Evolutionary conservation across 2,888 invertebrate genomes (phyloP).

Genomic region (Trilocha varians): DNA sequence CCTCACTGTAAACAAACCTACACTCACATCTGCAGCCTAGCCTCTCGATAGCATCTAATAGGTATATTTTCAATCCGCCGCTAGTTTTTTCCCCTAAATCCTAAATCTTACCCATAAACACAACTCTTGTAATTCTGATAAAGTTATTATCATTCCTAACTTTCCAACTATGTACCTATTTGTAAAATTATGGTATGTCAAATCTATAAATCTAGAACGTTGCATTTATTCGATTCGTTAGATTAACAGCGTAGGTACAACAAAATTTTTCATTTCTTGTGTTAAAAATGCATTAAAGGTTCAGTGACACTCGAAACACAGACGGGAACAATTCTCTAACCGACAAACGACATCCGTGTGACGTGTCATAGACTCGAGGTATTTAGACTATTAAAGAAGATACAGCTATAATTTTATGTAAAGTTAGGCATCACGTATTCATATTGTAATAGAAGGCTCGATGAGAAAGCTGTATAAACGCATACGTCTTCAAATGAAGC

Average conservation of each 20-base stretch:
- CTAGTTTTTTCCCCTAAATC: too few species aligned
- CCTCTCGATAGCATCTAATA: slow-evolving; percentile 16
- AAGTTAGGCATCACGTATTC: too few species aligned
- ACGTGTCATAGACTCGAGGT: slow-evolving; percentile 16
- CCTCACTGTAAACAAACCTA: slow-evolving; percentile 63
- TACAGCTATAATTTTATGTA: too few species aligned
- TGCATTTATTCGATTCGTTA: neutral
- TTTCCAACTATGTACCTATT: too few species aligned
- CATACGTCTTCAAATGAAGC: too few species aligned
- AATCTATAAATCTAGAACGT: neutral
- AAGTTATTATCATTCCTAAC: neutral
- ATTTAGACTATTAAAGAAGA: too few species aligned
- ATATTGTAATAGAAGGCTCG: too few species aligned
- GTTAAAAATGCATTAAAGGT: slow-evolving; percentile 25
- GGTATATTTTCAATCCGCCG: too few species aligned
- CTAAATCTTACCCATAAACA: too few species aligned
- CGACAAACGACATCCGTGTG: neutral
- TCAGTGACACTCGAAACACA: slow-evolving; percentile 48
- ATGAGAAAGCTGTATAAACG: too few species aligned
- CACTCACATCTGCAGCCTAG: slow-evolving; percentile 37
- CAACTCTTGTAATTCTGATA: neutral
- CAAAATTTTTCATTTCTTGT: neutral
- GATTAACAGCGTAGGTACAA: neutral
- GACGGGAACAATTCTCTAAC: slow-evolving; percentile 16
- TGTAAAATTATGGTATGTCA: neutral